Evolutionary conservation across 2,888 invertebrate species (phyloP), one percentile per base, ranked within the genome.

Genomic region (Sclerodermus sp.): DNA sequence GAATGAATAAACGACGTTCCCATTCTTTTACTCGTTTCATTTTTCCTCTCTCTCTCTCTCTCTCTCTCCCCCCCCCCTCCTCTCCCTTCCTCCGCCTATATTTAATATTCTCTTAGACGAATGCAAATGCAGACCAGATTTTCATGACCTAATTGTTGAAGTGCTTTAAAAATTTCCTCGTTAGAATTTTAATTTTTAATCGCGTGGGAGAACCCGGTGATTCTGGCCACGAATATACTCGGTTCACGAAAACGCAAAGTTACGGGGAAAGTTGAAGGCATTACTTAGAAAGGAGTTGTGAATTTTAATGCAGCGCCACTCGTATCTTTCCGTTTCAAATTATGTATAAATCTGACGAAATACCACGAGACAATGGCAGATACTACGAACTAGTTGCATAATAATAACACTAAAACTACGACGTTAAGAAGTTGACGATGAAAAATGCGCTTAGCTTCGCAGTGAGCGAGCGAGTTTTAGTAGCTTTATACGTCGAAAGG

Each of bases 151-250:
- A 50, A 58, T 53, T 40, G 50, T 18, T 45, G 49, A 55, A 51
- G 46, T 36, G 39, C 45, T 44, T 44, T 32, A 17, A 37, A 45
- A 48, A 47, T 45, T 49, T 44, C 45, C 31, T 15, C 13, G 39
- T 18, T 43, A 42, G 45, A 41, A 39, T 44, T 49, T 47, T 53
- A 59, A 55, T 59, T 59, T 62, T 59, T 62, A 62, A 62, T 62
- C 62, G 55, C 42, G 47, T 36, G 57, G 47, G 57, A 59, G 49
- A 51, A 29, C 4, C 8, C 23, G 23, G 23, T 23, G 8, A 5
- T 23, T 23, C 23, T 23, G 8, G 8, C 23, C 23, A 23, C 4
- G 23, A 23, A 23, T 23, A 23, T 23, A 23, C 8, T 5, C 8
- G 47, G 45, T 51, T 42, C 49, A 53, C 49, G 50, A 49, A 51